These are phyloP conservation scores for Pipistrellus pipistrellus DNA, from an alignment of 2,797 vertebrate genomes.

Conservation along the genomic window DNA sequence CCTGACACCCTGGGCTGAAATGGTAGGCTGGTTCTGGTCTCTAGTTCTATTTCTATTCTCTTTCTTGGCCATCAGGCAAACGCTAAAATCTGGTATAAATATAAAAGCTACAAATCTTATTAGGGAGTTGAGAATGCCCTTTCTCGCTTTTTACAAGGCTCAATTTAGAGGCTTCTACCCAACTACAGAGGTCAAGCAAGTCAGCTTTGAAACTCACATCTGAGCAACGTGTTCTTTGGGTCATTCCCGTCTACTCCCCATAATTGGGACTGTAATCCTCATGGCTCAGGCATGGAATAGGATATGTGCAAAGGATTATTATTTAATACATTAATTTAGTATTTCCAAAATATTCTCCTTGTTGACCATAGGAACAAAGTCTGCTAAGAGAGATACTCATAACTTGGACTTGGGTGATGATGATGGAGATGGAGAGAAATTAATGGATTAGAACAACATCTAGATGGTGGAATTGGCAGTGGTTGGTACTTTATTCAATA, in stretches of 20 bases:
- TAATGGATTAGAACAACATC: background rate
- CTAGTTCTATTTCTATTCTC: background rate
- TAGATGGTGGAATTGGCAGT: background rate
- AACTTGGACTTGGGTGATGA: background rate
- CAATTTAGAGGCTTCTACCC: background rate
- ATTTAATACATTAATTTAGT: background rate
- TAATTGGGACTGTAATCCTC: background rate
- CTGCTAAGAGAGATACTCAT: background rate
- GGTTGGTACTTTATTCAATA: background rate
- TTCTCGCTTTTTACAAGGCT: background rate
- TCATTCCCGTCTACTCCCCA: background rate
- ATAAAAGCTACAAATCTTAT: background rate
- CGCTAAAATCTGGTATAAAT: background rate
- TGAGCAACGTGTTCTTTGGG: background rate
- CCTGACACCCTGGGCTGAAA: background rate
- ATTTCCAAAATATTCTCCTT: background rate
- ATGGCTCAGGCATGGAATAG: background rate
- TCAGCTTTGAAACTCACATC: constrained; percentile 31
- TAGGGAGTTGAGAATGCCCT: constrained; percentile 30
- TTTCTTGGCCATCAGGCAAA: background rate
- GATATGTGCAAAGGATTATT: background rate
- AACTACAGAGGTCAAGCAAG: background rate
- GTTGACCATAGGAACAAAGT: background rate
- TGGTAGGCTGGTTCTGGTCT: background rate
- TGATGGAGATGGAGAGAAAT: background rate